Percentiles rank a stretch among this genome's conserved stretches.
These are phyloP conservation scores for Limonius californicus DNA, from an alignment of 1,140 invertebrate genomes.

Conservation along the genomic window DNA sequence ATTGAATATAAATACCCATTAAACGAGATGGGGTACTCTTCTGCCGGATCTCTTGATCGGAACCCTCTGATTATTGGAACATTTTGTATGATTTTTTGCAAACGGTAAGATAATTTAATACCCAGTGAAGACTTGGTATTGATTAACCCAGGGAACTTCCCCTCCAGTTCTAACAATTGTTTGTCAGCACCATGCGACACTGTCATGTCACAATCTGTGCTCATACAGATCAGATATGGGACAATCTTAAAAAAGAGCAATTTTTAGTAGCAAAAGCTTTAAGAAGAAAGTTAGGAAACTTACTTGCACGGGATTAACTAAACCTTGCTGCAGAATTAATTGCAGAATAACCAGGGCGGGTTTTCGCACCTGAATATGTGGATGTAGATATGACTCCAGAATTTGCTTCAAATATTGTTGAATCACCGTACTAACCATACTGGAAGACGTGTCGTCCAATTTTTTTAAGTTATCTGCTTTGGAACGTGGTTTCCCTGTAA, in stretches of 20 bases:
- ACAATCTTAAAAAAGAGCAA: constrained; percentile 67
- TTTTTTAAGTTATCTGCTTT: constrained; percentile 94
- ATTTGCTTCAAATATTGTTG: constrained; percentile 95
- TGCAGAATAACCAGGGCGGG: constrained; percentile 90
- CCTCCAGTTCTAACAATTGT: constrained; percentile 95
- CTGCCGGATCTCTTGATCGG: constrained; percentile 58
- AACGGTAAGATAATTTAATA: constrained; percentile 76
- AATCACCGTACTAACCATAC: constrained; percentile 97
- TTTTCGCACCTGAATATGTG: constrained; percentile 74
- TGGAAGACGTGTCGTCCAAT: constrained; percentile 91
- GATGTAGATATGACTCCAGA: constrained; percentile 86
- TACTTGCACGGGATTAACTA: constrained; percentile 94
- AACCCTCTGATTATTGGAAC: constrained; percentile 44
- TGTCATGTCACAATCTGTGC: constrained; percentile 84
- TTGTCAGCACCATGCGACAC: constrained; percentile 91
- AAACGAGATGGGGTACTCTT: constrained; percentile 78
- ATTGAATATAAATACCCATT: constrained; percentile 95
- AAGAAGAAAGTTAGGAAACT: too few species aligned
- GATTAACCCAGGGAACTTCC: constrained; percentile 98
- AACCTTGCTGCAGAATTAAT: constrained; percentile 89
- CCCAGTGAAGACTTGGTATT: constrained; percentile 88
- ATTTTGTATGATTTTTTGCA: constrained; percentile 79
- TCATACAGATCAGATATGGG: constrained; percentile 96
- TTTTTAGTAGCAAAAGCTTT: too few species aligned
- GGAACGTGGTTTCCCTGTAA: constrained; percentile 81